Base-by-base conservation (phyloP, 2,888 invertebrate species). In the Leptinotarsa tumamoca region DNA sequence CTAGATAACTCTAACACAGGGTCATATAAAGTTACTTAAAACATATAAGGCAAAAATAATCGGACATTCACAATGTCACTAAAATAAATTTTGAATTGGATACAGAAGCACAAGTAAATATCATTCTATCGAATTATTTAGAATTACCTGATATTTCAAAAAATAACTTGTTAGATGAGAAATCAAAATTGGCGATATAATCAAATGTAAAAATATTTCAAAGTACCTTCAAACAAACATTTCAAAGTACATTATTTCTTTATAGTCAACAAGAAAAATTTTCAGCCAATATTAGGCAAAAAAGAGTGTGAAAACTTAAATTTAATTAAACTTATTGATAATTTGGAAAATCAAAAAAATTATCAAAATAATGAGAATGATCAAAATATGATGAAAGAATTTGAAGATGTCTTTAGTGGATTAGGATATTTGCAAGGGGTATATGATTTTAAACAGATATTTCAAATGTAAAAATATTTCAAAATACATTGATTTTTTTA, bases 101-200 rank as follows among this genome's bases (percentile, higher is more conserved):
- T 68, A 54, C 43, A 74, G 56, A 4, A 50, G 23, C 27, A 7
- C 18, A 54, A 54, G 54, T 18, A n/a, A 54, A 54, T n/a, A 54
- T 54, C 17, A 18, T 56, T 18, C 13, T 21, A 21, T 17, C 10
- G 10, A 3, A 56, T n/a, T 56, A 56, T 10, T 18, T 56, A 56
- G 4, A 56, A 56, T n/a, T 7, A 56, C 2, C 21, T n/a, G 54
- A 56, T n/a, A 56, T 56, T 21, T 56, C 17, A n/a, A n/a, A 17
- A 54, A 56, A 56, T 56, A 56, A 56, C 7, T 17, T 14, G 17
- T 33, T 33, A 17, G 18, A 56, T 4, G 54, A 56, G 10, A 10
- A 56, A 10, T 17, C 18, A 10, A 56, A 56, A 5, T 21, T 56
- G 54, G 54, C 10, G n/a, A 56, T 10, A 18, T n/a, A 54, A 54